Evolutionary conservation across 2,797 vertebrate species (phyloP), one percentile per base, ranked within the genome.

Genomic region (Simalia tracyae): DNA sequence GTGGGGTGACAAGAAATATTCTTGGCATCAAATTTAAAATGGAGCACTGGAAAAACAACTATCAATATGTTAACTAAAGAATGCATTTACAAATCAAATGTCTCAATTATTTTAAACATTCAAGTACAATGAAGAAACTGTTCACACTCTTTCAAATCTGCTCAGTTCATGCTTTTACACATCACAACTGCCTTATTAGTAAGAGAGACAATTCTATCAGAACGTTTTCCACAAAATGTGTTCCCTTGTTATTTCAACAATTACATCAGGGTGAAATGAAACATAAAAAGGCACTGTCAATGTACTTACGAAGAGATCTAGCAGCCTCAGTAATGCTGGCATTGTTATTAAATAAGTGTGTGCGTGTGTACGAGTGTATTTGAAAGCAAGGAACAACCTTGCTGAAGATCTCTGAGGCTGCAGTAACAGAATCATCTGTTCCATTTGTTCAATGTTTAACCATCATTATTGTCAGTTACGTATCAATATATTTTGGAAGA

Each of bases 181-280:
- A 42, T 87, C 89, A 36, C 14, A 90, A 19, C 19, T 31, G 36
- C 60, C 8, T 64, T 19, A 63, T 81, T 90, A 46, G 15, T 31
- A 88, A 54, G 26, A 42, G 84, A 89, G 42, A 66, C 19, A 9
- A 60, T 56, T 31, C 31, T 24, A 68, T 68, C 56, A 81, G 50
- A 90, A 84, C 31, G 5, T 31, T 84, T 57, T 19, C 56, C 12
- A 87, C 57, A 87, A 26, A 66, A 56, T 86, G 24, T 68, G 12
- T 66, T 81, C 56, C 64, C 72, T 10, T 59, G 26, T 26, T 63
- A 86, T 89, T 91, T 93, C 64, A 89, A 89, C 6, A 93, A 88
- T 36, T 93, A 86, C 42, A 89, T 54, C 87, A 89, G 42, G 50
- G 31, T 42, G 76, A 68, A 63, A 66, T 4, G 15, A 11, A 57